A percentile compares a stretch with the other conserved stretches of the same genome.
These are phyloP conservation scores for Drusus annulatus DNA, from an alignment of 1,140 invertebrate species.

Conservation along the genomic window DNA sequence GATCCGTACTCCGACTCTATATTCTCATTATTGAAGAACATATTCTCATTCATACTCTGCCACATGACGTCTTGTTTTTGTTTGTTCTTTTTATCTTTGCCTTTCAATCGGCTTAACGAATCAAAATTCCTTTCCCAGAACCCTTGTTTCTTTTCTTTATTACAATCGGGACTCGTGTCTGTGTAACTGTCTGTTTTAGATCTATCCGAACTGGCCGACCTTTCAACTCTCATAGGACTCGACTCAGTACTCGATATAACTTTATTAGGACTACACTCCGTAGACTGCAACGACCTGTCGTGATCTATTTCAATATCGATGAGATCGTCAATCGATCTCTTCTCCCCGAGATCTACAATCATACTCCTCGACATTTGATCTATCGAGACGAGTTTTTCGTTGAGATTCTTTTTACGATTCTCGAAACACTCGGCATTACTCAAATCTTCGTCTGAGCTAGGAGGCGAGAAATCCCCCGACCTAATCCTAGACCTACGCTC, in stretches of 20 bases:
- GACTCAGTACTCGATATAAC: conserved; percentile 31
- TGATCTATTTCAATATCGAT: conserved; percentile 39
- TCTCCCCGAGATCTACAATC: conserved; percentile 67
- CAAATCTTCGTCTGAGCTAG: conserved; percentile 69
- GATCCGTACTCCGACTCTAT: conserved; percentile 65
- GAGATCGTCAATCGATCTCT: conserved; percentile 62
- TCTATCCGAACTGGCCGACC: conserved; percentile 26
- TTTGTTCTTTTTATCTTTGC: conserved; percentile 67
- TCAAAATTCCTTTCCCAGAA: conserved; percentile 72
- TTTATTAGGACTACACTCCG: conserved; percentile 44
- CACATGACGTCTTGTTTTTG: conserved; percentile 71
- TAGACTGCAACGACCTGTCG: conserved; percentile 25
- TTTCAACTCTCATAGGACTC: conserved; percentile 48
- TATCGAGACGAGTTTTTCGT: conserved; percentile 69
- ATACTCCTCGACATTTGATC: conserved; percentile 75
- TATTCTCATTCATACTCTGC: conserved; percentile 75
- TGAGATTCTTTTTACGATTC: conserved; percentile 65
- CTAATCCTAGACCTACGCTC: conserved; percentile 66
- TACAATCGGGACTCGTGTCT: conserved; percentile 60
- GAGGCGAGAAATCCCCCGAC: conserved; percentile 69
- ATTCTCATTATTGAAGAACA: conserved; percentile 71
- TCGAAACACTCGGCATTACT: conserved; percentile 65
- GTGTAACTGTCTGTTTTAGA: conserved; percentile 47
- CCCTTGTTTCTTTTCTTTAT: conserved; percentile 68
- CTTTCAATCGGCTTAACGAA: conserved; percentile 64